Evolutionary conservation across 2,888 invertebrate genomes (phyloP).

Genomic region (Uloborus plumipes): DNA sequence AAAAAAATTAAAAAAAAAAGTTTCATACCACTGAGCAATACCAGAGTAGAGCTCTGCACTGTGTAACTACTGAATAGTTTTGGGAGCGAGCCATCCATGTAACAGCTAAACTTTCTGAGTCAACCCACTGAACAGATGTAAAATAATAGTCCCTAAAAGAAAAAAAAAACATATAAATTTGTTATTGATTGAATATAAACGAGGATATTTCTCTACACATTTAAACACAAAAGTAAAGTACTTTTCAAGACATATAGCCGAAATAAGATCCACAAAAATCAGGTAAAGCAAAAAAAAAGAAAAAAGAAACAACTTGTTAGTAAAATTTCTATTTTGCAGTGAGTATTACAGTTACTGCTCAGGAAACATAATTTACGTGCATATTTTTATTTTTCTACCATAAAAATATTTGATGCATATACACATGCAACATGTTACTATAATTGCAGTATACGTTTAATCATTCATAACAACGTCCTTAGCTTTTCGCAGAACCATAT

Average conservation of each 20-base stretch:
- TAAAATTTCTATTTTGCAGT: background rate
- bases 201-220: too few relatives aligned
- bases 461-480: too few relatives aligned
- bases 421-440: too few relatives aligned
- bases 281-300: background rate
- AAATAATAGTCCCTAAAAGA: conserved; percentile 88
- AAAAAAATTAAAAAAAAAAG: too few relatives aligned
- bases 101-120: conserved; percentile 86
- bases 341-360: background rate
- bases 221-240: too few relatives aligned
- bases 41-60: conserved; percentile 64
- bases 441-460: too few relatives aligned
- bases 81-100: conserved; percentile 66
- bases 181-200: background rate
- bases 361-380: too few relatives aligned
- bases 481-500: too few relatives aligned
- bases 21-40: conserved; percentile 63
- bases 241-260: too few relatives aligned
- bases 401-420: too few relatives aligned
- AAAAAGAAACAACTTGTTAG: background rate
- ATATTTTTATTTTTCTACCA: too few relatives aligned
- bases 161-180: background rate
- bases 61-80: conserved; percentile 65
- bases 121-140: conserved; percentile 91
- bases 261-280: background rate